phyloP scores from a whole-genome alignment of 1,140 invertebrate genomes.

The Drosophila quadrilineata region DNA sequence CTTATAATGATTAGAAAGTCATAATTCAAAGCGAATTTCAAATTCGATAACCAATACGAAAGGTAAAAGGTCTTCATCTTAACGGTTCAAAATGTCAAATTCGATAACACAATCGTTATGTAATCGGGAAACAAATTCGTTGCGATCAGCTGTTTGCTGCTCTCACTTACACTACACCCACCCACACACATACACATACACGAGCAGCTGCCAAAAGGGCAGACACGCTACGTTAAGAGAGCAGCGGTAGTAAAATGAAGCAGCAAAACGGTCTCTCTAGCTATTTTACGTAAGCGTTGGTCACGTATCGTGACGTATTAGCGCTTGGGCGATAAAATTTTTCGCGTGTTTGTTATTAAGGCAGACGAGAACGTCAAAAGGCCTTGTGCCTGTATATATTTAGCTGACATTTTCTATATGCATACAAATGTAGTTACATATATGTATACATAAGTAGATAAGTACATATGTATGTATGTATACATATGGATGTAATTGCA shows the following conservation, averaged over 20 bases:
- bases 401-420: constrained; percentile 7
- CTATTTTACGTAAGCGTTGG: constrained; percentile 63
- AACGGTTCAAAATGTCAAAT: too few species aligned
- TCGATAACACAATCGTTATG: constrained; percentile 25
- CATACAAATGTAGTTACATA: neutral
- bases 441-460: too few species aligned
- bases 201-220: constrained; percentile 34
- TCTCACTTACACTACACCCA: neutral
- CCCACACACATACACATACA: neutral
- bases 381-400: constrained; percentile 15
- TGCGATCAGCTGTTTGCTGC: neutral
- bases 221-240: constrained; percentile 5
- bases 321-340: constrained; percentile 57
- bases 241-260: too few species aligned
- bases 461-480: too few species aligned
- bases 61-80: too few species aligned
- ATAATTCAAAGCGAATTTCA: too few species aligned
- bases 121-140: constrained; percentile 34
- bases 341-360: constrained; percentile 67
- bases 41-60: constrained; percentile 8
- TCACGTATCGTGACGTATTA: constrained; percentile 68
- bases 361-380: constrained; percentile 18
- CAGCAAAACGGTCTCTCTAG: too few species aligned
- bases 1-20: neutral
- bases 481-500: neutral